Percentiles rank a stretch among this genome's conserved stretches.
Evolutionary conservation across 2,113 vertebrate species (phyloP).

Genomic region (Eptatretus burgeri): DNA sequence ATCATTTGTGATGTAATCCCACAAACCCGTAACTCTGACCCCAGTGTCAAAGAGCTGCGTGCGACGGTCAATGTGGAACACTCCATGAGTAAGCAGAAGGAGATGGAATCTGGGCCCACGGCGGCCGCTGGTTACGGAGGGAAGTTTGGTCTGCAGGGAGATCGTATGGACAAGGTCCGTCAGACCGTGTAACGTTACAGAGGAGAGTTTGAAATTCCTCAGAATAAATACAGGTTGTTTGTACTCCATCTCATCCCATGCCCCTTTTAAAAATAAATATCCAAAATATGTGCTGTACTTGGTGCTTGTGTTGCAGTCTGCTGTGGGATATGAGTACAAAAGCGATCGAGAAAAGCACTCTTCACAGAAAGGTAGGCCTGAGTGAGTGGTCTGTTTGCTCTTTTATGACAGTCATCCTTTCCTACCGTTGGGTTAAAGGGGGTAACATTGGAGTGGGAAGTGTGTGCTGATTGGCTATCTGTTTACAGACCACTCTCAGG

Average conservation of each 20-base stretch:
- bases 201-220: too few species aligned
- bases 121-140: slow-evolving; percentile 78
- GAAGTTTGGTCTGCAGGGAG: slow-evolving; percentile 63
- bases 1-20: too few species aligned
- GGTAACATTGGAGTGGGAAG: not conserved
- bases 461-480: not conserved
- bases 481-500: slow-evolving; percentile 50
- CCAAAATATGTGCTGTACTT: too few species aligned
- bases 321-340: slow-evolving; percentile 71
- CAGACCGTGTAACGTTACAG: too few species aligned
- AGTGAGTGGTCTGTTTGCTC: not conserved
- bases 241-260: too few species aligned
- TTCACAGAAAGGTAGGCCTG: slow-evolving; percentile 51
- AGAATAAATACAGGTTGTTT: too few species aligned
- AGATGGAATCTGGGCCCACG: slow-evolving; percentile 38
- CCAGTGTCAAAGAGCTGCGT: slow-evolving; percentile 49
- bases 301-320: slow-evolving; percentile 20
- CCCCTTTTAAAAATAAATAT: too few species aligned
- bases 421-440: not conserved
- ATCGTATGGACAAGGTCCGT: slow-evolving; percentile 71
- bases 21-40: not conserved
- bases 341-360: slow-evolving; percentile 63
- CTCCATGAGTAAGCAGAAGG: slow-evolving; percentile 44
- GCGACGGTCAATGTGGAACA: slow-evolving; percentile 63
- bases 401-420: not conserved